Evolutionary conservation across 2,797 vertebrate genomes (phyloP).

Genomic region (Brachyrhaphis roseni): DNA sequence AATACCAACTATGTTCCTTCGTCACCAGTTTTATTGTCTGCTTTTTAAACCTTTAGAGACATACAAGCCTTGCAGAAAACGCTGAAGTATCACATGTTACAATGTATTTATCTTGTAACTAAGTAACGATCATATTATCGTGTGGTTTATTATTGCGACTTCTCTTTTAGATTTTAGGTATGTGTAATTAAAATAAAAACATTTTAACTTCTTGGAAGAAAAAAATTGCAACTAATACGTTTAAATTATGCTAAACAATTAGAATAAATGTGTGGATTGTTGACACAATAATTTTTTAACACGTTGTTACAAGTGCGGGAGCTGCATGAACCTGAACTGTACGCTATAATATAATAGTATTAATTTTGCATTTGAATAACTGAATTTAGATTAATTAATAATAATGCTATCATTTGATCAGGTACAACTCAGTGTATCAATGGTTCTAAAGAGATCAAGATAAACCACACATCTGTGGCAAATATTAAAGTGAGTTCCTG

Average conservation of each 20-base stretch:
- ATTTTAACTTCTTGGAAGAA: neutral
- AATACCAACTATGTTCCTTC: neutral
- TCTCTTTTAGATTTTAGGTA: neutral
- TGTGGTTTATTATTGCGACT: neutral
- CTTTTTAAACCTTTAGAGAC: neutral
- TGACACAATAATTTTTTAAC: neutral
- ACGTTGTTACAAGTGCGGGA: neutral
- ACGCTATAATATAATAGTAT: too few species aligned
- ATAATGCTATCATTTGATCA: conserved; percentile 44
- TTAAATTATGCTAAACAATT: neutral
- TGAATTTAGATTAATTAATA: conserved; percentile 45
- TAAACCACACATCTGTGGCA: conserved; percentile 32
- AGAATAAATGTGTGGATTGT: neutral
- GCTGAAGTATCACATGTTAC: neutral
- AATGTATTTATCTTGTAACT: neutral
- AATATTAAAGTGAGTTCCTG: conserved; percentile 13
- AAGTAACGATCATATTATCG: neutral
- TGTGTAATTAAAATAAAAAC: neutral
- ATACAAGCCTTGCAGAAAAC: neutral
- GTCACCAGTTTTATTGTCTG: neutral
- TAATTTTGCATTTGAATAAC: conserved; percentile 40
- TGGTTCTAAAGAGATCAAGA: conserved; percentile 41
- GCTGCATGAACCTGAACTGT: neutral
- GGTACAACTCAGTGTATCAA: conserved; percentile 45
- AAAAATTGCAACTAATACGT: neutral